These are phyloP conservation scores for Montipora cactus DNA, from an alignment of 64 coral and sea anemone genomes.

Conservation along the genomic window DNA sequence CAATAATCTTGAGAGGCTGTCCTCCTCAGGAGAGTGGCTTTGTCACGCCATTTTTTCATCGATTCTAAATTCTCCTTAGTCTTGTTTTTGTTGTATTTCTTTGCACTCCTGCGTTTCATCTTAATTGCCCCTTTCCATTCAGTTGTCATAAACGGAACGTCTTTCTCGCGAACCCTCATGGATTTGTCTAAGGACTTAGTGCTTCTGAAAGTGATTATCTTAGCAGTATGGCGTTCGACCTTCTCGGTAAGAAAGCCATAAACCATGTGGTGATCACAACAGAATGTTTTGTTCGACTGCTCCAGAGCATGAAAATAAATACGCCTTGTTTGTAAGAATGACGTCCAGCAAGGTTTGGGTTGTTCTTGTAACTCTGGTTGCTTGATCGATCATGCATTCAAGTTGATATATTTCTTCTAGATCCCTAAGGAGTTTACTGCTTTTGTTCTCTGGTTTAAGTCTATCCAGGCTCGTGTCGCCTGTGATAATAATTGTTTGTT, in stretches of 20 bases:
- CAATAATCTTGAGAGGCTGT: slow-evolving; percentile 36
- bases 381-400: slow-evolving; percentile 10
- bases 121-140: slow-evolving; percentile 52
- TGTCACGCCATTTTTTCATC: slow-evolving; percentile 51
- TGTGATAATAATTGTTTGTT: slow-evolving; percentile 33
- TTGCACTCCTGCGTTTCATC: slow-evolving; percentile 50
- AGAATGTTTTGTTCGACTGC: slow-evolving; percentile 6
- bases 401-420: slow-evolving; percentile 38
- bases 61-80: background rate
- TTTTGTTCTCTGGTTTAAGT: background rate
- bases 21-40: slow-evolving; percentile 38
- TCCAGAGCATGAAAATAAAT: slow-evolving; percentile 29
- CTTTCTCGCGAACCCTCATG: slow-evolving; percentile 28
- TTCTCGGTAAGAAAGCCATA: slow-evolving; percentile 21
- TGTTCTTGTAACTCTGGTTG: slow-evolving; percentile 26
- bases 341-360: slow-evolving; percentile 55
- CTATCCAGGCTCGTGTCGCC: slow-evolving; percentile 20
- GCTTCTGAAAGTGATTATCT: slow-evolving; percentile 67
- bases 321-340: slow-evolving; percentile 50
- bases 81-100: background rate
- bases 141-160: slow-evolving; percentile 29
- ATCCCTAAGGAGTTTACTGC: slow-evolving; percentile 55
- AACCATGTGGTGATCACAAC: slow-evolving; percentile 49
- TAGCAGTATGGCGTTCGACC: slow-evolving; percentile 40
- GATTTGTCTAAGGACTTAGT: slow-evolving; percentile 45